These are phyloP conservation scores for Grapholita molesta DNA, from an alignment of 1,140 invertebrate genomes.

Conservation along the genomic window DNA sequence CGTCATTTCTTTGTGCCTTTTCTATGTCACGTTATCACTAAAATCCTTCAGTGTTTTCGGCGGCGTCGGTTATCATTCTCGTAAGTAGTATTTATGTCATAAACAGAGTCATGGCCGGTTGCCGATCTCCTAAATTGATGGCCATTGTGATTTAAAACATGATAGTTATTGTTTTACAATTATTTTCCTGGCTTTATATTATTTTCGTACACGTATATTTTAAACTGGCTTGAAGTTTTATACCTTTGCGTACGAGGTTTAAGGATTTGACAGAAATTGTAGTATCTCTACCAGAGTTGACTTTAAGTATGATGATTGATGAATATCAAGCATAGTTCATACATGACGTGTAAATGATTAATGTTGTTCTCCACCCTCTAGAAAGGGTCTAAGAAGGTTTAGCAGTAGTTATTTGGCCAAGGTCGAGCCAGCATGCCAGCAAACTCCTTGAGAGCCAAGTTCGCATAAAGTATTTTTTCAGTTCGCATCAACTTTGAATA, in stretches of 20 bases:
- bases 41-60: slow-evolving; percentile 64
- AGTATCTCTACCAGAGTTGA: no score
- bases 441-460: slow-evolving; percentile 1
- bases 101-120: slow-evolving; percentile 73
- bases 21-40: slow-evolving; percentile 67
- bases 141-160: slow-evolving; percentile 31
- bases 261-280: no score
- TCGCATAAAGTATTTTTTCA: slow-evolving; percentile 3
- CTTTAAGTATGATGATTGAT: no score
- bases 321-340: no score
- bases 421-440: background rate
- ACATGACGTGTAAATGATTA: no score
- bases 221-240: no score
- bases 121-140: slow-evolving; percentile 72
- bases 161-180: background rate
- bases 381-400: background rate
- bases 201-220: no score
- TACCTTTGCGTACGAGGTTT: no score
- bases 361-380: no score
- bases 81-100: slow-evolving; percentile 55
- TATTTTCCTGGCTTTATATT: background rate
- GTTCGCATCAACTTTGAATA: slow-evolving; percentile 10
- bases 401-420: background rate
- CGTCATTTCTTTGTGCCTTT: slow-evolving; percentile 26
- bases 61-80: slow-evolving; percentile 18